Conservation (phyloP, 2,113 vertebrate genomes). For the Amphilophus citrinellus region DNA sequence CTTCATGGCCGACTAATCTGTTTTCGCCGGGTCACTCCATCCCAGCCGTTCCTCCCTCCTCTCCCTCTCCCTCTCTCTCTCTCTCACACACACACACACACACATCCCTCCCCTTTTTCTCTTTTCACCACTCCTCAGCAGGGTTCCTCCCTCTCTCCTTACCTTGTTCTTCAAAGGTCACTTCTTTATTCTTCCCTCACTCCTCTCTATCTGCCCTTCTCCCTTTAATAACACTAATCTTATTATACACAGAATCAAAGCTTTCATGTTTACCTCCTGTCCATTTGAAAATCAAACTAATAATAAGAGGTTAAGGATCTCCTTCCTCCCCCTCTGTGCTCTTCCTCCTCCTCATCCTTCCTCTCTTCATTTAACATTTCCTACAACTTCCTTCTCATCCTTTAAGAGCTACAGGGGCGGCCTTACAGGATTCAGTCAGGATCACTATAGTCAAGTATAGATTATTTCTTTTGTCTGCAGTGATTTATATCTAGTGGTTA, state of each 20-base stretch:
- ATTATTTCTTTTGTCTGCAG: not conserved
- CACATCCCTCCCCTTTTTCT: not conserved
- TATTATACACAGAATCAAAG: slow-evolving; percentile 58
- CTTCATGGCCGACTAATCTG: slow-evolving; percentile 71
- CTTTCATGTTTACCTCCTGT: slow-evolving; percentile 50
- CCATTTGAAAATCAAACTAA: slow-evolving; percentile 58
- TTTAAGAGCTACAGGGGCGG: not conserved
- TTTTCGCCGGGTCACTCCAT: slow-evolving; percentile 59
- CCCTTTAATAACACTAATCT: slow-evolving; percentile 60
- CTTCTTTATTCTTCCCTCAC: slow-evolving; percentile 16
- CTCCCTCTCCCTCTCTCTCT: not conserved
- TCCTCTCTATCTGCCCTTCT: slow-evolving; percentile 32
- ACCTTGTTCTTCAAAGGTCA: slow-evolving; percentile 57
- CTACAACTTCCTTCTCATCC: not conserved
- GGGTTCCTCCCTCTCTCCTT: slow-evolving; percentile 32
- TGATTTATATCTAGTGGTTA: not conserved
- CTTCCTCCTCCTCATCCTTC: not conserved
- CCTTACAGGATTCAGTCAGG: not conserved
- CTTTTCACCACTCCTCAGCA: slow-evolving; percentile 25
- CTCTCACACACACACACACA: no score
- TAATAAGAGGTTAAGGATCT: slow-evolving; percentile 38
- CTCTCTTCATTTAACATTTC: not conserved
- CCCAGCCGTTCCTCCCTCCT: not conserved
- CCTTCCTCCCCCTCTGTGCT: not conserved
- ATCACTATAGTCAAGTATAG: not conserved